A percentile compares a stretch with the other conserved stretches of the same genome.
These are phyloP conservation scores for Paradoxurus hermaphroditus DNA, from an alignment of 2,113 vertebrate genomes.

Conservation along the genomic window DNA sequence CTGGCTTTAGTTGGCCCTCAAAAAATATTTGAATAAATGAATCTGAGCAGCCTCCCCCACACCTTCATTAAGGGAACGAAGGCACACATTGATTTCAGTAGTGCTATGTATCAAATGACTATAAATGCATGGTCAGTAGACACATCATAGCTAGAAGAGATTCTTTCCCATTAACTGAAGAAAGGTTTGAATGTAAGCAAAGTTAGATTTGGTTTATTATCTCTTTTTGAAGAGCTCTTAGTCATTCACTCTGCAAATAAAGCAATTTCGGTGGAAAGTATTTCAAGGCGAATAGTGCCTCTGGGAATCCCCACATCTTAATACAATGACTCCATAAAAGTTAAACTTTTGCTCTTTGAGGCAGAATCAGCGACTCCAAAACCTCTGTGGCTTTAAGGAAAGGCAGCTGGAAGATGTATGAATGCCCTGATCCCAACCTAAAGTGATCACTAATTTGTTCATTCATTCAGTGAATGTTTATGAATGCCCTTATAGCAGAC, in stretches of 20 bases:
- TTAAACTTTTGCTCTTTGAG: background rate
- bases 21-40: background rate
- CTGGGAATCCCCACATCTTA: background rate
- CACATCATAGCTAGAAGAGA: background rate
- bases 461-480: background rate
- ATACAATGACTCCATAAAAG: background rate
- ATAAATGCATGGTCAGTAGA: background rate
- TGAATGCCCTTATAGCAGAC: background rate
- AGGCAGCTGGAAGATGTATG: background rate
- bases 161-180: background rate
- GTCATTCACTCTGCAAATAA: background rate
- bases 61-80: background rate
- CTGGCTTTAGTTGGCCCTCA: background rate
- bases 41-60: background rate
- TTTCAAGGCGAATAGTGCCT: background rate
- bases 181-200: background rate
- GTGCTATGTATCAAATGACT: background rate
- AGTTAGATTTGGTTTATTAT: background rate
- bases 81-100: background rate
- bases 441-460: background rate
- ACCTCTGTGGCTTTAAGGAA: background rate
- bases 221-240: background rate
- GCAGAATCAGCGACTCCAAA: background rate
- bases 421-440: background rate
- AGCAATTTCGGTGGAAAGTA: background rate